Evolutionary conservation across 2,113 vertebrate species (phyloP), one percentile per base, ranked within the genome.

Genomic region (Tachycineta bicolor): DNA sequence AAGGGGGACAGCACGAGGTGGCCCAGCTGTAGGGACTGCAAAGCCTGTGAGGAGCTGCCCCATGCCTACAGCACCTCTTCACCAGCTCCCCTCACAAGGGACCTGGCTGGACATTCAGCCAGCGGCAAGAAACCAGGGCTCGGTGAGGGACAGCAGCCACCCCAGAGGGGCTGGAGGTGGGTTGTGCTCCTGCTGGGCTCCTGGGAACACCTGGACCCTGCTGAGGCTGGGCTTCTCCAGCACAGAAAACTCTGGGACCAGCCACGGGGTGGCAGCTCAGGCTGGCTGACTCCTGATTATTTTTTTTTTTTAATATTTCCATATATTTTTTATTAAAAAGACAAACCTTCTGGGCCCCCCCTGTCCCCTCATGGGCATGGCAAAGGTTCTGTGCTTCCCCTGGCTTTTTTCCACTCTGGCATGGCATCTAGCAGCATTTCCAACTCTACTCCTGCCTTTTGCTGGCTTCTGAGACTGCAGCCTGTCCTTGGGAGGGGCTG

Each of bases 101-200:
- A 9, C 39, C 22, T 1, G 1, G 21, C 14, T 15, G n/a, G 34
- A 12, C 19, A 17, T 23, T 49, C 29, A 13, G 31, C 37, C 22
- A 2, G 21, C 12, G 44, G 12, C 0, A 0, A 68, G 56, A 37
- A 70, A 18, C 11, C 0, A 5, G 56, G 15, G 29, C 77, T 55
- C 11, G 2, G 41, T 5, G 52, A 59, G 70, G 60, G 10, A 11
- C 14, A 31, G 65, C 1, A 3, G 56, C 29, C 49, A 29, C 29
- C 6, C 12, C 18, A 15, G 56, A 31, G 56, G 17, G 34, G 39
- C 39, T 50, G 59, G 12, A 41, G 49, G 10, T 26, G 58, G 5
- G 9, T 62, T 33, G 47, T 53, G 50, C 29, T 37, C 59, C 53
- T 55, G 39, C 22, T 39, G 9, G 44, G 26, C 49, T 90, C 49